Conservation (phyloP, 2,797 vertebrate species). For the Peromyscus melanophrys region DNA sequence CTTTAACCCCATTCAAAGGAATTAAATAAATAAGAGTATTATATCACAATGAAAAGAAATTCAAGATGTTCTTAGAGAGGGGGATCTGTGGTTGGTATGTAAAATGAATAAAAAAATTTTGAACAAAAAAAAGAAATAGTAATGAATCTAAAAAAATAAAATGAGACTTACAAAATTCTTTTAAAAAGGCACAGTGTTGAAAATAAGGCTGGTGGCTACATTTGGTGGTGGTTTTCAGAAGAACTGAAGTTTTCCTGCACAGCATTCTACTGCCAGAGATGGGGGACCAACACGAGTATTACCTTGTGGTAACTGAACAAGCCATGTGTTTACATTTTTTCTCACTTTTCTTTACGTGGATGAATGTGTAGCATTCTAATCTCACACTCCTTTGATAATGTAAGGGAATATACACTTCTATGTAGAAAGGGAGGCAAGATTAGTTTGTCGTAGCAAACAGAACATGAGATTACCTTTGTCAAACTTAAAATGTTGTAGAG, state of each 20-base stretch:
- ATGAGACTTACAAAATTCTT: neutral
- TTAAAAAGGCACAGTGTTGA: neutral
- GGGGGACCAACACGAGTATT: neutral
- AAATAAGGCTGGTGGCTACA: neutral
- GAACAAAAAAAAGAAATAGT: neutral
- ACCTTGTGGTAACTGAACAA: neutral
- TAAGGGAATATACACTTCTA: neutral
- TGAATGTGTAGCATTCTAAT: neutral
- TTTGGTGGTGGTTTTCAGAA: neutral
- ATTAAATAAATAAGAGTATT: neutral
- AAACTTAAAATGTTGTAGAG: neutral
- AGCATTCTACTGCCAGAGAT: neutral
- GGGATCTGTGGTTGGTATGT: too few relatives aligned
- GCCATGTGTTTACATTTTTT: neutral
- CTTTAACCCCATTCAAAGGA: neutral
- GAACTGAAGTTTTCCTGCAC: neutral
- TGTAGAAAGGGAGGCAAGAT: neutral
- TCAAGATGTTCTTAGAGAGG: neutral
- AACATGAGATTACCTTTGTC: neutral
- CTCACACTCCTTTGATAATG: neutral
- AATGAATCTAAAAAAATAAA: neutral
- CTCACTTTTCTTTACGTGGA: neutral
- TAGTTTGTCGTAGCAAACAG: neutral
- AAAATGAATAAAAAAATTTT: too few relatives aligned
- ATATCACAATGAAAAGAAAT: neutral